These are phyloP conservation scores for Lucifuga dentata DNA, from an alignment of 2,113 vertebrate species.

Conservation along the genomic window DNA sequence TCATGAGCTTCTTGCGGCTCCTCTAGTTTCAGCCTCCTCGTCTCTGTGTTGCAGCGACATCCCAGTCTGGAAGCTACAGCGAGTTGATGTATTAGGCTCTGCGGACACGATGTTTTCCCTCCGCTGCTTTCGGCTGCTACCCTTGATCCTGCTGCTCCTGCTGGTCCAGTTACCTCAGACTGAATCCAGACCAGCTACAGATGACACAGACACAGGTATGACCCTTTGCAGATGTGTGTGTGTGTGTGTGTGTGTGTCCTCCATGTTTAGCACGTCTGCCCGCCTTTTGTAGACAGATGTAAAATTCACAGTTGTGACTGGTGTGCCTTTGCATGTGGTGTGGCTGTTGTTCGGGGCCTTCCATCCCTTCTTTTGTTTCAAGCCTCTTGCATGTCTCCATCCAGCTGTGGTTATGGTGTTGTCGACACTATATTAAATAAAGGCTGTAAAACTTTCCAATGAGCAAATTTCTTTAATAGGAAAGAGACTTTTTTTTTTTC, in stretches of 20 bases:
- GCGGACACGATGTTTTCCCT: conserved; percentile 37
- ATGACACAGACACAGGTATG: conserved; percentile 63
- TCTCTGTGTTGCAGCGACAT: conserved; percentile 15
- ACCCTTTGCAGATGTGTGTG: background rate
- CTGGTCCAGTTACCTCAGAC: conserved; percentile 47
- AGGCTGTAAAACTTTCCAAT: conserved; percentile 49
- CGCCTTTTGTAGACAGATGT: conserved; percentile 7
- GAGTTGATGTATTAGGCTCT: background rate
- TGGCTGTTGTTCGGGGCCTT: conserved; percentile 12
- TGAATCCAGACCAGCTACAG: conserved; percentile 55
- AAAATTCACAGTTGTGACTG: conserved; percentile 2
- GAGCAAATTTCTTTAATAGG: conserved; percentile 42
- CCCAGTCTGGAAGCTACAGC: background rate
- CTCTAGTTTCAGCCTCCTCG: too few relatives aligned
- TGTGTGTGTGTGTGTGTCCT: background rate
- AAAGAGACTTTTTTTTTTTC: too few relatives aligned
- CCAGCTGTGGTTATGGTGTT: conserved; percentile 10
- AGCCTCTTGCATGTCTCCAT: conserved; percentile 37
- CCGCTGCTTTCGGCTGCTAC: conserved; percentile 53
- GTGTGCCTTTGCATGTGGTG: too few relatives aligned
- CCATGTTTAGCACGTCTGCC: background rate
- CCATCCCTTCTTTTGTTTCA: conserved; percentile 30
- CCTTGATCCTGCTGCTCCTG: conserved; percentile 52
- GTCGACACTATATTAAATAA: conserved; percentile 25
- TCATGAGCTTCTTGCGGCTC: too few relatives aligned